A percentile compares a stretch with the other conserved stretches of the same genome.
phyloP scores from a whole-genome alignment of 92 coral and sea anemone genomes.

The Paramuricea clavata region DNA sequence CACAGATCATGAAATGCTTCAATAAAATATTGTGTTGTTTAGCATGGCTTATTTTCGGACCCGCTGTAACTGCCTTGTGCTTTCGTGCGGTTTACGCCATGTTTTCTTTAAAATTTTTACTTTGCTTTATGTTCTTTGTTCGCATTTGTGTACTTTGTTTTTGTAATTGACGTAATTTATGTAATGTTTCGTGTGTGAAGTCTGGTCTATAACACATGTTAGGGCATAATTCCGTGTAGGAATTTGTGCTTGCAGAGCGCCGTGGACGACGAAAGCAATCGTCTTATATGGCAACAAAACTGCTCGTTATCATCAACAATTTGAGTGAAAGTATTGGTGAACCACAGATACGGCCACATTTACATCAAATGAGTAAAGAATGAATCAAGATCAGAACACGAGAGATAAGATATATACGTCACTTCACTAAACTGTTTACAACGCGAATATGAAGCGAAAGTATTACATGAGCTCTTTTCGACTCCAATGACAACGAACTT shows the following conservation, averaged over 20 bases:
- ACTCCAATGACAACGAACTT: no score
- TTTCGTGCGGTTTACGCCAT: background rate
- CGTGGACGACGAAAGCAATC: background rate
- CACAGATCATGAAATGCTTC: background rate
- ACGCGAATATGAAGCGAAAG: background rate
- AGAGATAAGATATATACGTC: background rate
- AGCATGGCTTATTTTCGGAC: background rate
- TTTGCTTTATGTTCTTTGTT: no score
- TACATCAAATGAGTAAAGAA: background rate
- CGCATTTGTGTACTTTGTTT: background rate
- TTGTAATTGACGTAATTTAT: background rate
- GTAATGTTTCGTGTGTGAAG: background rate
- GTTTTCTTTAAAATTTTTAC: no score
- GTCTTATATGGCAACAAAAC: background rate
- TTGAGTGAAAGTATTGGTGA: constrained; percentile 9
- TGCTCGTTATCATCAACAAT: background rate
- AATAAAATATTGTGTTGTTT: background rate
- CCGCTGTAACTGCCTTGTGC: background rate
- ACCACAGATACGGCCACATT: constrained; percentile 8
- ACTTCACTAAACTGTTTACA: background rate
- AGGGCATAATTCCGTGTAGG: no score
- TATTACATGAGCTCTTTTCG: background rate
- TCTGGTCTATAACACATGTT: background rate
- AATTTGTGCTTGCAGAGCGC: no score
- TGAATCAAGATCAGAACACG: background rate